A percentile compares a stretch with the other conserved stretches of the same genome.
Conservation (phyloP, 2,113 vertebrate genomes). For the Pituophis catenifer region DNA sequence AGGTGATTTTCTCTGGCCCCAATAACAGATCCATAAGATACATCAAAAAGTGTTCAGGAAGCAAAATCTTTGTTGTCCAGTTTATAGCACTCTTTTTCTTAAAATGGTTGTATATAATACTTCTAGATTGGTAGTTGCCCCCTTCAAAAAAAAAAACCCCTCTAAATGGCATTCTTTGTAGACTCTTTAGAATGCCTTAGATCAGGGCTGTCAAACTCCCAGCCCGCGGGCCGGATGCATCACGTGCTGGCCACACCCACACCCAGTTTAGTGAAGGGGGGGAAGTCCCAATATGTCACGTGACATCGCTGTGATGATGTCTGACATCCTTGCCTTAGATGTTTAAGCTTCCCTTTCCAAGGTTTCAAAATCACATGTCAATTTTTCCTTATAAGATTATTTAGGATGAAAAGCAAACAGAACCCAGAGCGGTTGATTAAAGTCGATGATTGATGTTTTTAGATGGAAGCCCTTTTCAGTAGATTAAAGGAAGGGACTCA, state of each 20-base stretch:
- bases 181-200: not conserved
- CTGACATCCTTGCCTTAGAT: not conserved
- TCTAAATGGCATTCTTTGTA: not conserved
- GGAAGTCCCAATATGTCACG: no score
- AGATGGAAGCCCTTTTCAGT: slow-evolving; percentile 34
- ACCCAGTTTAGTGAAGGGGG: no score
- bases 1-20: not conserved
- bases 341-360: not conserved
- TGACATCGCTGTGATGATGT: no score
- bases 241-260: no score
- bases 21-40: not conserved
- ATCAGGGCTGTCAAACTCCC: no score
- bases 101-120: not conserved
- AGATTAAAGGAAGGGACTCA: slow-evolving; percentile 54
- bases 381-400: slow-evolving; percentile 51
- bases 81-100: not conserved
- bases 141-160: not conserved
- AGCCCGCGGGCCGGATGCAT: no score
- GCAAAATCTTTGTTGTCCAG: not conserved
- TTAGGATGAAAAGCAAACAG: slow-evolving; percentile 49
- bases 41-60: not conserved
- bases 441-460: slow-evolving; percentile 48
- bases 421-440: slow-evolving; percentile 47
- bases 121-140: not conserved
- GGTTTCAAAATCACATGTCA: not conserved